phyloP scores from a whole-genome alignment of 92 coral and sea anemone species.

The Epizoanthus fatuus region DNA sequence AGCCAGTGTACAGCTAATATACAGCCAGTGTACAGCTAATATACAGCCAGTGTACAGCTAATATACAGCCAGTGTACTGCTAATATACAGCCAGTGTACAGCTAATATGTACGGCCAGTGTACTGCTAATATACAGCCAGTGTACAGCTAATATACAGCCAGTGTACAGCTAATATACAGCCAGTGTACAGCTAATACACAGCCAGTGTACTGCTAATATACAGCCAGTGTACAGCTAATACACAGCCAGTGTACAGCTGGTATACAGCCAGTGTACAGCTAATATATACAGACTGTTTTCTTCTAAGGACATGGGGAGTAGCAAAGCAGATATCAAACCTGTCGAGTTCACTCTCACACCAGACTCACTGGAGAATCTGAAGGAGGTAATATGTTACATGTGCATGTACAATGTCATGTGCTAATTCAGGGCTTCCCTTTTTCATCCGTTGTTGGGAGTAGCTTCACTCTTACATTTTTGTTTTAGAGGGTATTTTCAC shows the following conservation, averaged over 20 bases:
- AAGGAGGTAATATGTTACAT: conserved; percentile 78
- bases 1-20: background rate
- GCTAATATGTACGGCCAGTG: too few relatives aligned
- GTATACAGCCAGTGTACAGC: background rate
- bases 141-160: background rate
- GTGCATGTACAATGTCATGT: too few relatives aligned
- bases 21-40: too few relatives aligned
- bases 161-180: background rate
- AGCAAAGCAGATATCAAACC: conserved; percentile 66
- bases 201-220: background rate
- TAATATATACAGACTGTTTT: background rate
- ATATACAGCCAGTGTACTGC: too few relatives aligned
- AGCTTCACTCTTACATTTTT: too few relatives aligned
- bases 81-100: too few relatives aligned
- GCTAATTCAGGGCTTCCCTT: too few relatives aligned
- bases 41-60: too few relatives aligned
- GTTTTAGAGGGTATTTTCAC: too few relatives aligned
- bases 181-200: background rate
- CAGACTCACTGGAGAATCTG: conserved; percentile 97
- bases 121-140: too few relatives aligned
- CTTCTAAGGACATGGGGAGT: conserved; percentile 10
- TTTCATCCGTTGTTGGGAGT: too few relatives aligned
- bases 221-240: background rate
- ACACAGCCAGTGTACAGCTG: too few relatives aligned
- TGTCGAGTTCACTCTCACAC: conserved; percentile 92